Conservation (phyloP, 2,888 invertebrate genomes). For the Lycia hirtaria region DNA sequence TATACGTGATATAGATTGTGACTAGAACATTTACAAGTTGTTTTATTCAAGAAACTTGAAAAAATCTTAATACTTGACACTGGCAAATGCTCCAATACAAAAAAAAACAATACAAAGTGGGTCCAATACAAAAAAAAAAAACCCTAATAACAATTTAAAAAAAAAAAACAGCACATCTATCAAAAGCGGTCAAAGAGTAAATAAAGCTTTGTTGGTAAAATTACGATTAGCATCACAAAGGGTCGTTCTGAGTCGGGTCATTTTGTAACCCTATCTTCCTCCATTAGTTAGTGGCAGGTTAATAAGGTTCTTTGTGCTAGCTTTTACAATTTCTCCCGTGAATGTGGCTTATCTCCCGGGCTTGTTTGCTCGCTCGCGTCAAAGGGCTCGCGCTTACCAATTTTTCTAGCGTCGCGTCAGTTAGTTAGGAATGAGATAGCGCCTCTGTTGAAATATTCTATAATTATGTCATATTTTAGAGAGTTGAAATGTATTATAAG, state of each 20-base stretch:
- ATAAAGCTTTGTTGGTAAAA: slow-evolving; percentile 54
- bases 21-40: too few species aligned
- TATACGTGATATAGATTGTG: too few species aligned
- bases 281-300: slow-evolving; percentile 79
- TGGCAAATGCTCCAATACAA: too few species aligned
- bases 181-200: slow-evolving; percentile 46
- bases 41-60: too few species aligned
- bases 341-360: slow-evolving; percentile 78
- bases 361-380: slow-evolving; percentile 71
- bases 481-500: too few species aligned
- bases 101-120: too few species aligned
- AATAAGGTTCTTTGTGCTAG: slow-evolving; percentile 79
- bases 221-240: slow-evolving; percentile 70
- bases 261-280: slow-evolving; percentile 72
- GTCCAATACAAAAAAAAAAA: too few species aligned
- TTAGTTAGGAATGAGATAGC: slow-evolving; percentile 64
- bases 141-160: neutral
- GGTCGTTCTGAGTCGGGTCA: slow-evolving; percentile 56
- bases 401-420: slow-evolving; percentile 75
- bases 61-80: too few species aligned
- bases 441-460: slow-evolving; percentile 40
- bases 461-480: too few species aligned
- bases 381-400: slow-evolving; percentile 65
- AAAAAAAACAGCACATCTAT: slow-evolving; percentile 42
- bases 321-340: slow-evolving; percentile 77